Percentiles rank a stretch among this genome's conserved stretches.
phyloP scores from a whole-genome alignment of 2,113 vertebrate genomes.

The Delphinapterus leucas region DNA sequence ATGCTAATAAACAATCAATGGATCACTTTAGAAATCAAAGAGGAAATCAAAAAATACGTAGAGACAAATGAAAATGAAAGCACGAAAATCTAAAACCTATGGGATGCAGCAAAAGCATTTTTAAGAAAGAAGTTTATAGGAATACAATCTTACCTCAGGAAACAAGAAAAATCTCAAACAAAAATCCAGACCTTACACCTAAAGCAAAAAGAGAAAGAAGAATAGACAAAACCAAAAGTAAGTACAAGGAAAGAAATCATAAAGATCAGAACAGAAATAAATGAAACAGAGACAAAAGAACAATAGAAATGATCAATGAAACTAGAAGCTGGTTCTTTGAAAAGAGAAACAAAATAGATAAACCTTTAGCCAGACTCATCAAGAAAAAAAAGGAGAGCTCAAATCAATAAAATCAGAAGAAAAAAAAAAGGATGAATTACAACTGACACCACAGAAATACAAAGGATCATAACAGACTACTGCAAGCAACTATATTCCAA shows the following conservation, averaged over 20 bases:
- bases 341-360: neutral
- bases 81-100: neutral
- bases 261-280: too few species aligned
- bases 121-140: neutral
- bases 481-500: too few species aligned
- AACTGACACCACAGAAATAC: neutral
- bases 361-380: neutral
- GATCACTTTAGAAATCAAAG: neutral
- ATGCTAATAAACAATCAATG: neutral
- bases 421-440: neutral
- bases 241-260: neutral
- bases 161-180: neutral
- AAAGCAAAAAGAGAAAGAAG: neutral
- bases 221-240: too few species aligned
- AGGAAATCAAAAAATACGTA: neutral
- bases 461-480: neutral
- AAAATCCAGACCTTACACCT: neutral
- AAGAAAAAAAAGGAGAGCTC: neutral
- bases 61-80: neutral
- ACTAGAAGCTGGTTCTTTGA: neutral
- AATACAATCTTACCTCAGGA: neutral
- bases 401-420: neutral
- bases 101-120: neutral
- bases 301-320: too few species aligned
- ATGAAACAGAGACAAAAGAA: too few species aligned